Conservation (phyloP, 1,140 invertebrate species). For the Brachystomella parvula region DNA sequence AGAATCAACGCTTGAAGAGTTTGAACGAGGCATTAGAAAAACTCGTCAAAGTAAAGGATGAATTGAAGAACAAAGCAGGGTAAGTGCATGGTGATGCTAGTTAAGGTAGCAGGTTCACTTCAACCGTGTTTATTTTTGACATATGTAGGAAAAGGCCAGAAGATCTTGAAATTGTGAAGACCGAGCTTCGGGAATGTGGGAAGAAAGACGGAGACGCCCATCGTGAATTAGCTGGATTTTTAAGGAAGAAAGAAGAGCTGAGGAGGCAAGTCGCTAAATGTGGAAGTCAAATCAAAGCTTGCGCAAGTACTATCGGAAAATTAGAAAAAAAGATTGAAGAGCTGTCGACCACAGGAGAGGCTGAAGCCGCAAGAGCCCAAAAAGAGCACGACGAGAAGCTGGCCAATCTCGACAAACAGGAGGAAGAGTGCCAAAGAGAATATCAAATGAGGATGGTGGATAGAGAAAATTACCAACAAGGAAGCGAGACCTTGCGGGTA, state of each 20-base stretch:
- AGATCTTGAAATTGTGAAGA: neutral
- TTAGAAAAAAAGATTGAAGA: slow-evolving; percentile 5
- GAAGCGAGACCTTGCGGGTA: slow-evolving; percentile 1
- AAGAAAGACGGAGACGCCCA: neutral
- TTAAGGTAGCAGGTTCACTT: neutral
- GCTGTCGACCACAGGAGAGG: slow-evolving; percentile 5
- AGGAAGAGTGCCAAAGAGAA: neutral
- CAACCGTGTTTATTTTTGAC: neutral
- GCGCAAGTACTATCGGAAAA: neutral
- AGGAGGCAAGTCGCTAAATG: too few species aligned
- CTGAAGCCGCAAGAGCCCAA: neutral
- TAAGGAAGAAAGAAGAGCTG: too few species aligned
- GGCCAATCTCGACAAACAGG: neutral
- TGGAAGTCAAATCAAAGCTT: neutral
- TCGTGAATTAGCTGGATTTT: neutral
- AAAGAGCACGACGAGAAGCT: slow-evolving; percentile 10
- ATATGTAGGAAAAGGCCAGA: neutral
- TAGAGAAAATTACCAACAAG: slow-evolving; percentile 10
- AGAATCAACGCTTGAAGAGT: slow-evolving; percentile 4
- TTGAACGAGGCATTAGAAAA: neutral
- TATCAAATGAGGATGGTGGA: slow-evolving; percentile 6
- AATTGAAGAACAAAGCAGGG: neutral
- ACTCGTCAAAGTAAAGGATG: neutral
- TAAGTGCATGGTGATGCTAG: neutral
- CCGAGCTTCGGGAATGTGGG: neutral